Conservation (phyloP, 2,113 vertebrate genomes). For the Catharus fuscescens region DNA sequence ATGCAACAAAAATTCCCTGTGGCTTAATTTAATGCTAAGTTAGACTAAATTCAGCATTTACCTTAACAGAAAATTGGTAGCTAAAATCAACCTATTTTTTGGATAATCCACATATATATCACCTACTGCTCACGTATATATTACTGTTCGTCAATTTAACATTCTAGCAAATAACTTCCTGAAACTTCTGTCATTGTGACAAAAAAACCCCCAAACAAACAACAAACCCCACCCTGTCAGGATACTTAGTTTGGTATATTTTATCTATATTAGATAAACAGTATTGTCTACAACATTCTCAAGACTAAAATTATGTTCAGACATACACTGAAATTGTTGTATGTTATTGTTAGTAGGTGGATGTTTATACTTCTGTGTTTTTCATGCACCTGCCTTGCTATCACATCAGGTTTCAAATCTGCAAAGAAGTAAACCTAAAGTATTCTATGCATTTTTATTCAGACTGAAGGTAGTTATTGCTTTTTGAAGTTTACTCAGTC, state of each 20-base stretch:
- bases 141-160: not conserved
- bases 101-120: not conserved
- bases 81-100: not conserved
- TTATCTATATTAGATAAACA: not conserved
- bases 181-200: not conserved
- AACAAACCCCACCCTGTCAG: not conserved
- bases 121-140: not conserved
- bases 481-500: not conserved
- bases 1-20: not conserved
- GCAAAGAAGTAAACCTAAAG: not conserved
- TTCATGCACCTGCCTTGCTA: not conserved
- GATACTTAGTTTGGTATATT: not conserved
- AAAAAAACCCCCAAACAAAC: rapidly evolving
- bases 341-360: not conserved
- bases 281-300: not conserved
- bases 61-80: not conserved
- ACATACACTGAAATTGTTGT: not conserved
- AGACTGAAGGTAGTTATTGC: not conserved
- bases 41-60: not conserved
- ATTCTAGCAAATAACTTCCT: not conserved
- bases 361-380: not conserved
- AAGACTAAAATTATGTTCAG: not conserved
- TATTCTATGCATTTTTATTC: not conserved
- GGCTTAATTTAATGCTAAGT: not conserved
- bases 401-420: not conserved